These are phyloP conservation scores for Ovibos moschatus DNA, from an alignment of 2,113 vertebrate genomes.

Conservation along the genomic window DNA sequence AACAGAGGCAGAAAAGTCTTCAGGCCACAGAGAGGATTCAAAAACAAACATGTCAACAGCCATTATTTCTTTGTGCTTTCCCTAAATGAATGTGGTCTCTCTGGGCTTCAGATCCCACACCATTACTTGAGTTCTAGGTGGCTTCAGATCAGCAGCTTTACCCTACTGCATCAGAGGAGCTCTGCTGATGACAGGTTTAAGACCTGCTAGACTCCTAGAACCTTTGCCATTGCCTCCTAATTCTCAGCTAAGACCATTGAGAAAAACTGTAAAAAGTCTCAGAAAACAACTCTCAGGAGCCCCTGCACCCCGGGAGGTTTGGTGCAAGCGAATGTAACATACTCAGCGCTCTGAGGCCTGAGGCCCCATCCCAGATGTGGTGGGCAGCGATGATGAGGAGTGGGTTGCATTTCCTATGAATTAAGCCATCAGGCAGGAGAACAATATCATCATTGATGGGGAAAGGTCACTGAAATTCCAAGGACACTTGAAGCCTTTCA, in stretches of 20 bases:
- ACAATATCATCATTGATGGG: constrained; percentile 82
- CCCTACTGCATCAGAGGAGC: constrained; percentile 42
- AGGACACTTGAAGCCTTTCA: constrained; percentile 82
- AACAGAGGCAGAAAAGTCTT: not conserved
- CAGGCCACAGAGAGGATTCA: not conserved
- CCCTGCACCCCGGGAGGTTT: constrained; percentile 21
- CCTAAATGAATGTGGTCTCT: not conserved
- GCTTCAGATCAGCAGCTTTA: not conserved
- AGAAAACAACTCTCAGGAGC: constrained; percentile 31
- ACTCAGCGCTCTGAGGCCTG: constrained; percentile 18
- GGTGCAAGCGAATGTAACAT: not conserved
- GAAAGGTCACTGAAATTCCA: constrained; percentile 83
- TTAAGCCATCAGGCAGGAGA: constrained; percentile 38
- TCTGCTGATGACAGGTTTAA: constrained; percentile 81
- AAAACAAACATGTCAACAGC: not conserved
- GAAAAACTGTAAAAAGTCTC: not conserved
- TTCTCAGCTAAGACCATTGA: constrained; percentile 73
- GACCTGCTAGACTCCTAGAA: constrained; percentile 80
- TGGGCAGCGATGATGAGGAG: constrained; percentile 51
- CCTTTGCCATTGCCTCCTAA: constrained; percentile 70
- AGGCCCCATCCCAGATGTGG: constrained; percentile 51
- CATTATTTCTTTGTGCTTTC: not conserved
- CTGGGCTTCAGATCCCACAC: not conserved
- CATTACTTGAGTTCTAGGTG: not conserved
- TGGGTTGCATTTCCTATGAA: constrained; percentile 65